Evolutionary conservation across 2,113 vertebrate species (phyloP).

Genomic region (Cynoglossus semilaevis): DNA sequence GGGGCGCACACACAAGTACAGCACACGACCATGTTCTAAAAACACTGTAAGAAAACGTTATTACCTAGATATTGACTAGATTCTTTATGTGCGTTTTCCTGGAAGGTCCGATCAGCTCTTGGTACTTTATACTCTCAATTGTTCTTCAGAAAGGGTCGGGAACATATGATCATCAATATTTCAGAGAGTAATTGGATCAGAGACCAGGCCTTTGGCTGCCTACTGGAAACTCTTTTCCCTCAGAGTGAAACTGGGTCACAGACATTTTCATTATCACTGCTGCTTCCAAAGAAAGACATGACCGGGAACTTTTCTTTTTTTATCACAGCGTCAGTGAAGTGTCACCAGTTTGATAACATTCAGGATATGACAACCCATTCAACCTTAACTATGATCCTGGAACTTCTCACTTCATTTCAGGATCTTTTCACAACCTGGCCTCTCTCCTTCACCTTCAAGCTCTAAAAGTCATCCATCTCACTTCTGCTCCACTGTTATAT

Average conservation of each 20-base stretch:
- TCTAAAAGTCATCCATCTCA: too few species aligned
- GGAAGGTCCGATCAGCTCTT: not conserved
- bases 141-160: slow-evolving; percentile 8
- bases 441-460: too few species aligned
- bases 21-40: too few species aligned
- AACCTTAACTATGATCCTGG: not conserved
- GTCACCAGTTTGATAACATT: not conserved
- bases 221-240: slow-evolving; percentile 35
- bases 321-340: not conserved
- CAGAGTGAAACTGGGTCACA: slow-evolving; percentile 29
- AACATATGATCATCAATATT: slow-evolving; percentile 43
- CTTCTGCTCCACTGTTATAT: too few species aligned
- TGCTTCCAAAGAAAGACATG: not conserved
- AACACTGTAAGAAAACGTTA: too few species aligned
- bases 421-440: too few species aligned
- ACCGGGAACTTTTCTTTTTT: not conserved
- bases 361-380: not conserved
- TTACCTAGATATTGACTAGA: too few species aligned
- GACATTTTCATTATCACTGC: not conserved
- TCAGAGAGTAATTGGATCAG: slow-evolving; percentile 21
- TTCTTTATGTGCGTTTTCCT: not conserved
- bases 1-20: too few species aligned
- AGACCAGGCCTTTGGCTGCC: slow-evolving; percentile 5
- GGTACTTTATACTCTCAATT: slow-evolving; percentile 11
- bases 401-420: too few species aligned